Evolutionary conservation across 1,140 invertebrate species (phyloP).

Genomic region (Palaemon carinicauda): DNA sequence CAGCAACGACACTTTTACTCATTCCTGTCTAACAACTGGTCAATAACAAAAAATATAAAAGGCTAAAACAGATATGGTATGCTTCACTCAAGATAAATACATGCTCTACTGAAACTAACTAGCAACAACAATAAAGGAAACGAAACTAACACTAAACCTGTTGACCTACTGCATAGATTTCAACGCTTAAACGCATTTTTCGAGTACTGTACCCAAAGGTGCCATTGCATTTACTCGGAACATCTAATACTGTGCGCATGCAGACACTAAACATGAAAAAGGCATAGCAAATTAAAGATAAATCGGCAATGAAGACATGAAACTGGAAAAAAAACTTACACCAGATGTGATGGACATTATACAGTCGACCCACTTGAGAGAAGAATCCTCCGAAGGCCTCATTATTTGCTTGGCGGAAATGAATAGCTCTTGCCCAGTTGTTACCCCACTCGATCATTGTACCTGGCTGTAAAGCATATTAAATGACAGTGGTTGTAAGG

Average conservation of each 20-base stretch:
- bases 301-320: no score
- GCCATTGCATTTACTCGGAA: background rate
- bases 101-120: background rate
- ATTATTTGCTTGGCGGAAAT: slow-evolving; percentile 86
- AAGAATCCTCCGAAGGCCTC: slow-evolving; percentile 96
- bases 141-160: background rate
- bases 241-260: background rate
- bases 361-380: slow-evolving; percentile 93
- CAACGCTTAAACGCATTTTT: background rate
- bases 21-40: no score
- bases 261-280: background rate
- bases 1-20: no score
- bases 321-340: slow-evolving; percentile 75
- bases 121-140: background rate
- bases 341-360: slow-evolving; percentile 98
- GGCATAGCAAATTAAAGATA: background rate
- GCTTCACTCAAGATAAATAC: no score
- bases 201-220: background rate
- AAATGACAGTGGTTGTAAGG: no score
- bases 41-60: background rate
- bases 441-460: slow-evolving; percentile 99
- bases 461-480: slow-evolving; percentile 70
- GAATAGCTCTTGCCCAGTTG: slow-evolving; percentile 96
- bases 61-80: background rate
- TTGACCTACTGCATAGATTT: background rate